Base-by-base conservation (phyloP, 2,113 vertebrate genomes). In the Oxyura jamaicensis region DNA sequence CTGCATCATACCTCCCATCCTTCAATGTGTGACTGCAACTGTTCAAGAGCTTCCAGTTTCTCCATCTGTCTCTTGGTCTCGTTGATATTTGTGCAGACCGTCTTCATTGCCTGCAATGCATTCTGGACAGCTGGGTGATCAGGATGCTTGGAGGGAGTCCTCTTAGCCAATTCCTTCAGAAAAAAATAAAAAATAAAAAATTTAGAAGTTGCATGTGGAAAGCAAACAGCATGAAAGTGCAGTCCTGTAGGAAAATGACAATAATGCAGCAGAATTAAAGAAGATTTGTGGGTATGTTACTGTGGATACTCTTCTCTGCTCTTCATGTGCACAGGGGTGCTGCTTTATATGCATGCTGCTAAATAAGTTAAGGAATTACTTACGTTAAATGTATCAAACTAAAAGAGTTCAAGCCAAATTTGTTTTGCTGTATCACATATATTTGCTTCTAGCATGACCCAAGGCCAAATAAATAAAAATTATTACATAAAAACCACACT, bases 21-120 rank as follows among this genome's bases (percentile, higher is more conserved):
- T 96, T 99, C 99, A 8, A 99, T 99, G 98, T 99, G 99, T 4
- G 99, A 99, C 98, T 99, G 99, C 83, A 99, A 97, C 96, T 99
- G 99, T 88, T 99, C 99, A 63, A 99, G 97, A 22, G 98, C 99
- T 95, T 99, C 99, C 95, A 99, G 97, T 95, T 99, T 99, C 97
- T 99, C 99, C 99, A 99, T 99, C 97, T 99, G 99, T 92, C 99
- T 98, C 98, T 99, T 99, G 95, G 99, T 99, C 98, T 99, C 99
- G 0, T 99, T 99, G 98, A 99, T 99, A 97, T 99, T 99, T 96
- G 98, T 99, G 97, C 99, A 99, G 65, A 99, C 99, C 0, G 99
- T 98, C 98, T 99, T 99, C 99, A 99, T 99, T 89, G 98, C 98
- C 97, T 99, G 99, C 96, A 99, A 97, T 41, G 99, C 99, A 0